Conservation (phyloP, 53 echinoderm and acorn worm genomes). For the Pentamera pediparva region DNA sequence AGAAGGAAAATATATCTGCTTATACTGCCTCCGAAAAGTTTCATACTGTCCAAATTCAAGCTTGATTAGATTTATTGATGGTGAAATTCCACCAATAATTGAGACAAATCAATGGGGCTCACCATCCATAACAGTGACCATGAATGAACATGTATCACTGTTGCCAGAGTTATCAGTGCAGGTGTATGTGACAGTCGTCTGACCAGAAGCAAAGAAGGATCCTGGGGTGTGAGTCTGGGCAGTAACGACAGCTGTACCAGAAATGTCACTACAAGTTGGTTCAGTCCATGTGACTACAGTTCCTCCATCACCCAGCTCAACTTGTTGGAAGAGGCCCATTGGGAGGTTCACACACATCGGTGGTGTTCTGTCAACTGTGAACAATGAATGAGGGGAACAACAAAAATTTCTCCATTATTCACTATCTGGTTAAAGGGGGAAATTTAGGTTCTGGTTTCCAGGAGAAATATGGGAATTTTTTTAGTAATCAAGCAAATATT, state of each 20-base stretch:
- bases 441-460: neutral
- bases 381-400: neutral
- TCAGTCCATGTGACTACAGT: conserved; percentile 34
- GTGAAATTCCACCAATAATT: neutral
- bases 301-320: neutral
- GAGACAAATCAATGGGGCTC: neutral
- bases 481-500: neutral
- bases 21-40: neutral
- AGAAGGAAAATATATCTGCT: neutral
- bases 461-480: neutral
- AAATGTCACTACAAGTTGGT: conserved; percentile 34
- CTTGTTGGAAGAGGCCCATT: neutral
- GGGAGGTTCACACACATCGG: conserved; percentile 32
- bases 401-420: neutral
- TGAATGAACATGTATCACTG: conserved; percentile 43
- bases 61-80: neutral
- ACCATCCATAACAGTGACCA: conserved; percentile 41
- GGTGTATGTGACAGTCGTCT: conserved; percentile 38
- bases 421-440: neutral
- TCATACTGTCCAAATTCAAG: neutral
- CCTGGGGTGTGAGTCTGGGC: conserved; percentile 19
- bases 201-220: conserved; percentile 4
- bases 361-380: conserved; percentile 34
- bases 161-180: conserved; percentile 48
- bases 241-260: conserved; percentile 1